Evolutionary conservation across 2,888 invertebrate genomes (phyloP), one percentile per base, ranked within the genome.

Genomic region (Elysia crispata): DNA sequence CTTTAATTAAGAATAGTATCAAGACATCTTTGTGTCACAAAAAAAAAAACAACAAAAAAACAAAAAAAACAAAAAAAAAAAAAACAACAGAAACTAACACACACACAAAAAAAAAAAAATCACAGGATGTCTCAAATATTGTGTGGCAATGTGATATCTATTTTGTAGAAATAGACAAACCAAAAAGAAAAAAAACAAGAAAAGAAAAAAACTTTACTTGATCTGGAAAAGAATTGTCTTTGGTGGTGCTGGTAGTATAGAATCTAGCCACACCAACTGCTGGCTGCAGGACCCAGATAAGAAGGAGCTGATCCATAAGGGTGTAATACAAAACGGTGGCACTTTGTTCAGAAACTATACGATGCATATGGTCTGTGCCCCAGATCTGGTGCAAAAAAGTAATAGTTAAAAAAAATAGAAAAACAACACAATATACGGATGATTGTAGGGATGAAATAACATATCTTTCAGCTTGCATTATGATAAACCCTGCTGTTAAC

Each of bases 211-310:
- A 18, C 67, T 25, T 67, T 60, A 79, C 76, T 31, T 76, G 54
- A 13, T 66, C 28, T 20, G 76, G 18, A 5, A 79, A 62, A 49
- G 41, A 41, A 41, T 23, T 60, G 60, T 23, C 31, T 8, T 31
- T 83, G 20, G 79, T 75, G 8, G 87, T 74, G 60, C 84, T 85
- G 31, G 84, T 84, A 11, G 86, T 84, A 80, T 87, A 89, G 77
- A 88, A 90, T 25, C 88, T 80, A 41, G 85, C 85, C 18, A 90
- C 79, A 13, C 89, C 91, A 13, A 82, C 81, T 6, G 85, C 88
- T n/a, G 91, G 91, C 73, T 87, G 86, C 13, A 91, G 81, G 25
- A 91, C 87, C 90, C 91, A 91, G 11, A 90, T 77, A 31, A 90
- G 81, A 54, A 90, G 75, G n/a, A 83, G 64, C 30, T 85, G 81